These are phyloP conservation scores for Microctonus brassicae DNA, from an alignment of 2,888 invertebrate genomes.

Conservation along the genomic window DNA sequence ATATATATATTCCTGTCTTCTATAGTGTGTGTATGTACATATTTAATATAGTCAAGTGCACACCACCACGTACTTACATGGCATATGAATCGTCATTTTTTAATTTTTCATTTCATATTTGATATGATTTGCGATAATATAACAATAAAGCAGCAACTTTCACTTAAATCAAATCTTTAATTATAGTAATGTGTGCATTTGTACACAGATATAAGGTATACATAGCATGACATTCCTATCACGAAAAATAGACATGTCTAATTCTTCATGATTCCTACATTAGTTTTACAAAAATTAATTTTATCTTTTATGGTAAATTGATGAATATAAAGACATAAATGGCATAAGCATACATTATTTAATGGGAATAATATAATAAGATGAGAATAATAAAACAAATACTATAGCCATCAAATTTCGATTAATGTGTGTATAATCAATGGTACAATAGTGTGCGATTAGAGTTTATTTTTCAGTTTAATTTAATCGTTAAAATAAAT, in stretches of 20 bases:
- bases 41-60: no score
- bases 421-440: neutral
- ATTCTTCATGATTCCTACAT: no score
- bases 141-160: neutral
- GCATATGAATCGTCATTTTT: no score
- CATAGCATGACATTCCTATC: neutral
- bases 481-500: neutral
- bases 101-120: neutral
- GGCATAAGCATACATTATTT: neutral
- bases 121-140: no score
- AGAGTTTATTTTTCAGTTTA: neutral
- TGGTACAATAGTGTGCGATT: neutral
- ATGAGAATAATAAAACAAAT: neutral
- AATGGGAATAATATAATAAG: neutral
- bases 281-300: neutral
- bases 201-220: constrained; percentile 10
- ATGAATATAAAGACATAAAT: constrained; percentile 1
- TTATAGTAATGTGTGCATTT: constrained; percentile 13
- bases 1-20: no score
- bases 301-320: neutral
- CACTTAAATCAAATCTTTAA: constrained; percentile 12
- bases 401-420: neutral
- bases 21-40: no score
- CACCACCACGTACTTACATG: no score
- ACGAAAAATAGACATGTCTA: no score